phyloP scores from a whole-genome alignment of 2,113 vertebrate genomes.

The Poeciliopsis retropinna region DNA sequence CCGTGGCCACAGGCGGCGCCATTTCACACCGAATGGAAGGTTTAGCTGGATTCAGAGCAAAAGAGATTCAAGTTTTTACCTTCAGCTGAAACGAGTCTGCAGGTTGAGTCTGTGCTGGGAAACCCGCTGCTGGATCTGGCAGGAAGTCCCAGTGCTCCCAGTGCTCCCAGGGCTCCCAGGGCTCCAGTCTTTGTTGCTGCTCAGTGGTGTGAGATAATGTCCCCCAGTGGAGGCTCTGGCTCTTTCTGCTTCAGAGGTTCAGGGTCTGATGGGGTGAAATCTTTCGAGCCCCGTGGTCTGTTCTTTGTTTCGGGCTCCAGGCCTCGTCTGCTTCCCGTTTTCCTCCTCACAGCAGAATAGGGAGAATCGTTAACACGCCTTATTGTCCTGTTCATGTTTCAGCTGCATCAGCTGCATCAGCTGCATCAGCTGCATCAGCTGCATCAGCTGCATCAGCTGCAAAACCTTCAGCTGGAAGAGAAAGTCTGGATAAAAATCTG shows the following conservation, averaged over 20 bases:
- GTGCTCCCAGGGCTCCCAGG: not conserved
- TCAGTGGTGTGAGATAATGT: constrained; percentile 27
- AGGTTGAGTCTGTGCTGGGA: not conserved
- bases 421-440: too few species aligned
- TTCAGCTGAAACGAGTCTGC: not conserved
- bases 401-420: too few species aligned
- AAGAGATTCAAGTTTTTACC: not conserved
- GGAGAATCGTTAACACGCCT: too few species aligned
- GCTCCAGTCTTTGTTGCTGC: constrained; percentile 24
- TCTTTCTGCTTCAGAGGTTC: not conserved
- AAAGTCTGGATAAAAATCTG: too few species aligned
- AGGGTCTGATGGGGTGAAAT: too few species aligned
- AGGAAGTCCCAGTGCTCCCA: not conserved
- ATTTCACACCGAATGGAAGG: not conserved
- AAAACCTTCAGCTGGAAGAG: too few species aligned
- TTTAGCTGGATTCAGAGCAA: not conserved
- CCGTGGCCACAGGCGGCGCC: not conserved
- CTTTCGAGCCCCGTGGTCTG: too few species aligned
- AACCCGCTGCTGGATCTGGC: not conserved
- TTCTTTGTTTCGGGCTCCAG: not conserved
- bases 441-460: too few species aligned
- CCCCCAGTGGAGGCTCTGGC: not conserved
- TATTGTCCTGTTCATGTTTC: too few species aligned
- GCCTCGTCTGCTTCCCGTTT: not conserved
- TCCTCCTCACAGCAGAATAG: not conserved